These are phyloP conservation scores for Tolypeutes matacus DNA, from an alignment of 2,797 vertebrate species.

Conservation along the genomic window DNA sequence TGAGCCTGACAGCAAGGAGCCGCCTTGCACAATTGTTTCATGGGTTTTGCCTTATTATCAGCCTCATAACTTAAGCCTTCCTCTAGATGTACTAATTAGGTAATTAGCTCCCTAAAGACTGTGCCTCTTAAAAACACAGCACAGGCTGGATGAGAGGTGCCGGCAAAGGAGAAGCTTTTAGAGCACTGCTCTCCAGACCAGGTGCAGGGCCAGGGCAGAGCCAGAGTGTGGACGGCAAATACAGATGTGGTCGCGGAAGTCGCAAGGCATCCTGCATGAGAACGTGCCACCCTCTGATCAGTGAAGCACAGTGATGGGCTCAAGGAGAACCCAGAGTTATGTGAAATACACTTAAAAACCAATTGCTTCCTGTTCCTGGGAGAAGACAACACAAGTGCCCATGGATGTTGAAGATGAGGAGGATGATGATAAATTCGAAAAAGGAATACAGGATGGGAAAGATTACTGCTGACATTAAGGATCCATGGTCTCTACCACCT, in stretches of 20 bases:
- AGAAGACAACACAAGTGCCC: not conserved
- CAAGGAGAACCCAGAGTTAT: not conserved
- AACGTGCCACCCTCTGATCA: not conserved
- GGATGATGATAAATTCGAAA: not conserved
- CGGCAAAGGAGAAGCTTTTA: not conserved
- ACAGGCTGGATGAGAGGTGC: not conserved
- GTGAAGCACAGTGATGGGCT: not conserved
- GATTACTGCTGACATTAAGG: not conserved
- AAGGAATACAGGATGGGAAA: not conserved
- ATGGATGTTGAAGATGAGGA: not conserved
- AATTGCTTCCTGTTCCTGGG: not conserved
- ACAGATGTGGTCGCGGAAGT: not conserved
- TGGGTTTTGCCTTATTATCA: slow-evolving; percentile 67
- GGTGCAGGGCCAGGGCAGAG: not conserved
- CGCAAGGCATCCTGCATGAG: rapidly evolving
- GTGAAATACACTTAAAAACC: not conserved
- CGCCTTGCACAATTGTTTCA: slow-evolving; percentile 41
- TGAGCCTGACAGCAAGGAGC: slow-evolving; percentile 65
- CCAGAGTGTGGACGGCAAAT: not conserved
- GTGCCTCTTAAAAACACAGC: slow-evolving; percentile 24
- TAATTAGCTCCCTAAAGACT: slow-evolving; percentile 82
- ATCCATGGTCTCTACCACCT: not conserved
- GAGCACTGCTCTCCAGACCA: not conserved
- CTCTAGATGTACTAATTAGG: slow-evolving; percentile 78
- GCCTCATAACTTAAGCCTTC: slow-evolving; percentile 68